phyloP scores from a whole-genome alignment of 2,888 invertebrate species.

The Cantharis lateralis region DNA sequence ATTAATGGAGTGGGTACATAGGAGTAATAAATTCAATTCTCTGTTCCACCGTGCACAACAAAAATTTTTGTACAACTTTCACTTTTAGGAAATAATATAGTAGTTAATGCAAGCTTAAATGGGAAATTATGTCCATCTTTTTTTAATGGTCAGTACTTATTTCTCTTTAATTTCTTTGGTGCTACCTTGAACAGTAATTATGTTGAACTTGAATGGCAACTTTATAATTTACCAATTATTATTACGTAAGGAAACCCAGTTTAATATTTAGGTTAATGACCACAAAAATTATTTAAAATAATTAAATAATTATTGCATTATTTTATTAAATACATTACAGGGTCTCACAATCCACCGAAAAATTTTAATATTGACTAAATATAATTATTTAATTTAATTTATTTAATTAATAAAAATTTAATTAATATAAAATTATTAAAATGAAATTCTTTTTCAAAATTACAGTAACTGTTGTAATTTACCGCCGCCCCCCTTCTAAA shows the following conservation, averaged over 20 bases:
- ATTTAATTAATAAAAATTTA: too few species aligned
- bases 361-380: too few species aligned
- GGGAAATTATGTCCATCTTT: background rate
- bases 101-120: background rate
- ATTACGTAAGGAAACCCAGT: background rate
- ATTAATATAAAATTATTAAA: too few species aligned
- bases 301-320: background rate
- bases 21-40: background rate
- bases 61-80: slow-evolving; percentile 4
- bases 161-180: background rate
- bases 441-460: too few species aligned
- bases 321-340: background rate
- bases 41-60: background rate
- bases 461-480: too few species aligned
- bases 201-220: background rate
- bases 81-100: slow-evolving; percentile 18
- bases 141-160: background rate
- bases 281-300: background rate
- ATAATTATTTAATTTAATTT: too few species aligned
- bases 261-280: background rate
- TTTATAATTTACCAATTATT: background rate
- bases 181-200: background rate
- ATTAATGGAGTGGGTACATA: background rate
- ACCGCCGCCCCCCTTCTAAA: too few species aligned
- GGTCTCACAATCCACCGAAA: background rate